Evolutionary conservation across 2,888 invertebrate genomes (phyloP).

Genomic region (Zelleria hepariella): DNA sequence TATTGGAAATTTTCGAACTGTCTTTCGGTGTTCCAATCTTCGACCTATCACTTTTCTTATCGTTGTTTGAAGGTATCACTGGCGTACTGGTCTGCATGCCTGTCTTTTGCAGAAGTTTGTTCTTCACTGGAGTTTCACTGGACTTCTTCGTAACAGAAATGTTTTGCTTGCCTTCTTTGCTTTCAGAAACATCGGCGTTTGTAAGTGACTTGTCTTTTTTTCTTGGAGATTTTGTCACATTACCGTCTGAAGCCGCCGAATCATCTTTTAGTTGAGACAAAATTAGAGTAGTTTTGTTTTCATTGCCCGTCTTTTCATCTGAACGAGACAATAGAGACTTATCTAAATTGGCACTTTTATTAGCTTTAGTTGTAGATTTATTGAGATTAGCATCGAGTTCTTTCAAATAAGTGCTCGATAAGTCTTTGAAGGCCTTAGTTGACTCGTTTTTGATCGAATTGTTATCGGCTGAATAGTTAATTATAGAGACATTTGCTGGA

Average conservation of each 20-base stretch:
- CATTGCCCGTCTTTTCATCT: conserved; percentile 16
- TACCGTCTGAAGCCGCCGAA: conserved; percentile 27
- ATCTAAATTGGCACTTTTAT: neutral
- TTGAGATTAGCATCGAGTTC: conserved; percentile 15
- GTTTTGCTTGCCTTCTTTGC: conserved; percentile 39
- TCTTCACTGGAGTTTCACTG: conserved; percentile 50
- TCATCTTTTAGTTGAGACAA: conserved; percentile 47
- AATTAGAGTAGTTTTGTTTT: conserved; percentile 46
- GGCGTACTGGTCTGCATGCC: conserved; percentile 41
- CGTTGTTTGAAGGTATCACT: conserved; percentile 24
- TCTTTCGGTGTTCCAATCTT: neutral
- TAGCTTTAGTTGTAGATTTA: neutral
- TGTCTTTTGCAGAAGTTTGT: conserved; percentile 35
- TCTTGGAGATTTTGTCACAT: conserved; percentile 26
- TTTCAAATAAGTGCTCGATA: conserved; percentile 17
- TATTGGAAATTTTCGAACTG: neutral
- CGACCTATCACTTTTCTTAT: conserved; percentile 15
- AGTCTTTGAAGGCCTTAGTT: neutral
- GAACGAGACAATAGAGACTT: neutral
- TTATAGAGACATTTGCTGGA: conserved; percentile 28
- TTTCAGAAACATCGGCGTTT: conserved; percentile 19
- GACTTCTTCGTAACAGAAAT: conserved; percentile 31
- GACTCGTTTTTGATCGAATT: conserved; percentile 5
- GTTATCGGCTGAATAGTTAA: conserved; percentile 1
- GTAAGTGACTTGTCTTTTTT: neutral